A percentile compares a stretch with the other conserved stretches of the same genome.
Evolutionary conservation across 2,797 vertebrate genomes (phyloP).

Genomic region (Gambusia yucatana): DNA sequence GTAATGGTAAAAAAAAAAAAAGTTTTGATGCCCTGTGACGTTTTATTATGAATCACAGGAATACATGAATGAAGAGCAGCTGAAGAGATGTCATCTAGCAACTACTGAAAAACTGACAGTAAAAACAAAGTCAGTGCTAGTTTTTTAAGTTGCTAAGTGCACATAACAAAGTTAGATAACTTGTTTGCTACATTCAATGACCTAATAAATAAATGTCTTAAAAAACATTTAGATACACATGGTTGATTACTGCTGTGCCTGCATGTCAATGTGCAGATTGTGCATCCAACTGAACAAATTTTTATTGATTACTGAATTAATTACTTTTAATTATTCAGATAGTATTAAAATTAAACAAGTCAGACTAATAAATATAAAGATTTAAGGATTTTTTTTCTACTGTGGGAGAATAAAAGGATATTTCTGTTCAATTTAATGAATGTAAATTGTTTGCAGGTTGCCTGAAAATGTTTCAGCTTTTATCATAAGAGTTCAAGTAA

Average conservation of each 20-base stretch:
- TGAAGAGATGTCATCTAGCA: background rate
- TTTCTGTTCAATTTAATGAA: background rate
- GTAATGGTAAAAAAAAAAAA: background rate
- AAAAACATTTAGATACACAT: background rate
- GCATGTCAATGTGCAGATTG: background rate
- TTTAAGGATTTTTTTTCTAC: background rate
- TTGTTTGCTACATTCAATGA: background rate
- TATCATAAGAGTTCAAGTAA: background rate
- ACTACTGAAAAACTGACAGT: background rate
- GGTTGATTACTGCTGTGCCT: background rate
- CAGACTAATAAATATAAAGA: background rate
- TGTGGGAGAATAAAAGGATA: background rate
- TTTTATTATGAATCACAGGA: background rate
- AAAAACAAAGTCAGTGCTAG: background rate
- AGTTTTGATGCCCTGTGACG: background rate
- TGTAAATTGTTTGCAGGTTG: background rate
- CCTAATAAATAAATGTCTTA: background rate
- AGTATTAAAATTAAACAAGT: background rate
- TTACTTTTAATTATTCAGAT: background rate
- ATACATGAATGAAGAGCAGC: background rate
- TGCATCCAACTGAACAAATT: background rate
- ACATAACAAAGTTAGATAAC: background rate
- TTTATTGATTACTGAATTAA: background rate
- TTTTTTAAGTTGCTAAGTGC: background rate
- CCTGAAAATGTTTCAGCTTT: background rate